A percentile compares a stretch with the other conserved stretches of the same genome.
These are phyloP conservation scores for Cephus sareptanus DNA, from an alignment of 2,888 invertebrate species.

Conservation along the genomic window DNA sequence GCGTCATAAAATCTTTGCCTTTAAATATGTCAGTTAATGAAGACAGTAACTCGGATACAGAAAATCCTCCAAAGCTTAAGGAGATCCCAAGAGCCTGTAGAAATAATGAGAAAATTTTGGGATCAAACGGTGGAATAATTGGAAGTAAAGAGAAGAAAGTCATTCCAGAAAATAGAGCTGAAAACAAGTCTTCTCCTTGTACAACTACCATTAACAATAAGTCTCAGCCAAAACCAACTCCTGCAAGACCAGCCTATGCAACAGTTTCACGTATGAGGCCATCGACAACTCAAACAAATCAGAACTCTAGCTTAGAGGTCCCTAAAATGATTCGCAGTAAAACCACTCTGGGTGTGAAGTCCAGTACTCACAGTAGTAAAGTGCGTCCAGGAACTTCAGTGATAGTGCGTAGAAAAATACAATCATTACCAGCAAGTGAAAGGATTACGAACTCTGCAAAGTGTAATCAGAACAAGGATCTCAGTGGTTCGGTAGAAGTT, in stretches of 20 bases:
- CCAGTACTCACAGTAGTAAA: neutral
- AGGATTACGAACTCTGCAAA: neutral
- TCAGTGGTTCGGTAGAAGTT: slow-evolving; percentile 55
- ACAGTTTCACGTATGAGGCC: slow-evolving; percentile 63
- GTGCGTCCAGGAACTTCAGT: slow-evolving; percentile 47
- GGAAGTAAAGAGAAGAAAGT: slow-evolving; percentile 16
- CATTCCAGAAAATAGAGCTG: slow-evolving; percentile 29
- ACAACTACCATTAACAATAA: slow-evolving; percentile 25
- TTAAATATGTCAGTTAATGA: slow-evolving; percentile 9
- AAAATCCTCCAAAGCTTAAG: neutral
- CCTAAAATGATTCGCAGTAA: slow-evolving; percentile 57
- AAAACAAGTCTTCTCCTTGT: slow-evolving; percentile 24
- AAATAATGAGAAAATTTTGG: slow-evolving; percentile 9
- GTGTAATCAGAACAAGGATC: slow-evolving; percentile 43
- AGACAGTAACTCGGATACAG: slow-evolving; percentile 8
- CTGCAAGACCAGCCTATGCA: slow-evolving; percentile 64
- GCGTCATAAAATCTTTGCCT: neutral
- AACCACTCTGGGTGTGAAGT: slow-evolving; percentile 49
- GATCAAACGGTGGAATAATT: slow-evolving; percentile 14
- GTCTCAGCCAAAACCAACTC: slow-evolving; percentile 23
- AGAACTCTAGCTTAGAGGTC: slow-evolving; percentile 32
- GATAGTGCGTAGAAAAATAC: slow-evolving; percentile 46
- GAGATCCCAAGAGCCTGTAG: neutral
- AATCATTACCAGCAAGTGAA: slow-evolving; percentile 25
- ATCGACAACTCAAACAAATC: slow-evolving; percentile 16